Evolutionary conservation across 2,888 invertebrate species (phyloP).

Genomic region (Gortyna flavago): DNA sequence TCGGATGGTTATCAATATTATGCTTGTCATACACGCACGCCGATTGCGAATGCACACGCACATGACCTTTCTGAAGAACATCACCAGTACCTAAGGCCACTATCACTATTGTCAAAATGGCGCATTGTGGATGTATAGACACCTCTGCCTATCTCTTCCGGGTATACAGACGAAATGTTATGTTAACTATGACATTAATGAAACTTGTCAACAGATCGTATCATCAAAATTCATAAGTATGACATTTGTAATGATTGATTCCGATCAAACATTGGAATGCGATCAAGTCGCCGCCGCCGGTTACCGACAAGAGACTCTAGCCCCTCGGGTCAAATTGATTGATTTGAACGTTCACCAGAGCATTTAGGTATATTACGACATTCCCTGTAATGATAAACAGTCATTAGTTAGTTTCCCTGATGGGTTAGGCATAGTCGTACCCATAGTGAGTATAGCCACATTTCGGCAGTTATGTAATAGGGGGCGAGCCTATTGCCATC

Average conservation of each 20-base stretch:
- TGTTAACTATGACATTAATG: neutral
- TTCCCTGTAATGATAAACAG: neutral
- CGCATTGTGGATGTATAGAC: neutral
- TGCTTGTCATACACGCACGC: too few species aligned
- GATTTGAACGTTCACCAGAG: neutral
- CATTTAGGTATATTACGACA: neutral
- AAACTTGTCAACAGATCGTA: constrained; percentile 4
- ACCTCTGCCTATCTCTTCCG: neutral
- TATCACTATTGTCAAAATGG: too few species aligned
- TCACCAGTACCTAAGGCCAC: too few species aligned
- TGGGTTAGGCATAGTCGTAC: too few species aligned
- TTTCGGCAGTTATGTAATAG: too few species aligned
- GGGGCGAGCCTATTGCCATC: too few species aligned
- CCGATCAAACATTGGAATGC: constrained; percentile 14
- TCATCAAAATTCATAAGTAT: neutral
- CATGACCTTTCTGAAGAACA: too few species aligned
- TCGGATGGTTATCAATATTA: too few species aligned
- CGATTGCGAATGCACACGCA: too few species aligned
- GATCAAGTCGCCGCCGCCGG: neutral
- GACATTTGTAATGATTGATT: constrained; percentile 13
- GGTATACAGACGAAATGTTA: neutral
- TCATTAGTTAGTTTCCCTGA: neutral
- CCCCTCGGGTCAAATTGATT: constrained; percentile 27
- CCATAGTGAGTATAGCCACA: too few species aligned
- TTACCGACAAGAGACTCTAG: neutral